phyloP scores from a whole-genome alignment of 2,113 vertebrate genomes.

The Butorides virescens region DNA sequence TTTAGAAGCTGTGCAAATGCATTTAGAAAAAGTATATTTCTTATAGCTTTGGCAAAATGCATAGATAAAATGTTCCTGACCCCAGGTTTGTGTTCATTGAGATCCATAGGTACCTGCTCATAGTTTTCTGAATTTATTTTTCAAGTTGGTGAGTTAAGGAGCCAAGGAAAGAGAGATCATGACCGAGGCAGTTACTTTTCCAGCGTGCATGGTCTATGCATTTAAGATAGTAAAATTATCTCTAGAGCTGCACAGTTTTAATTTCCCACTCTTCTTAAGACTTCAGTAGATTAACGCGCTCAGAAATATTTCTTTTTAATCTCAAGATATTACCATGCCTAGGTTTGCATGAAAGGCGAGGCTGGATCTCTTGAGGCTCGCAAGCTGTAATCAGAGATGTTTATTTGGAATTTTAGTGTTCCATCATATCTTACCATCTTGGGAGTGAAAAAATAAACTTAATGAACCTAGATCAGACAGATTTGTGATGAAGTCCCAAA shows the following conservation, averaged over 20 bases:
- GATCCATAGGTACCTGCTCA: background rate
- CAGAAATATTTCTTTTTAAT: background rate
- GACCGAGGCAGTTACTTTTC: background rate
- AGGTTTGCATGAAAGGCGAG: background rate
- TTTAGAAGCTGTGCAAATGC: background rate
- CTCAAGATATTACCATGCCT: background rate
- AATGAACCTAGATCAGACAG: constrained; percentile 35
- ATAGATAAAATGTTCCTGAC: background rate
- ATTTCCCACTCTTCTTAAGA: background rate
- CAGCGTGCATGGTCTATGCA: background rate
- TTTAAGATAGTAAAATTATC: background rate
- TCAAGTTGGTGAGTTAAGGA: background rate
- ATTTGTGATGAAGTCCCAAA: constrained; percentile 21
- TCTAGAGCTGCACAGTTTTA: background rate
- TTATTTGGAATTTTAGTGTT: constrained; percentile 34
- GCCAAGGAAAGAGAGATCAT: background rate
- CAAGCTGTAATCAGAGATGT: constrained; percentile 24
- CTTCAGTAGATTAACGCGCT: background rate
- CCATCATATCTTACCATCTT: background rate
- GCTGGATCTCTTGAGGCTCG: background rate
- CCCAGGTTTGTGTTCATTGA: background rate
- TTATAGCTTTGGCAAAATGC: background rate
- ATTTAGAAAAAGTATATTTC: background rate
- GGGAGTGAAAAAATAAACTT: constrained; percentile 31
- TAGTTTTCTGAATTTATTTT: background rate